Base-by-base conservation (phyloP, 2,113 vertebrate species). In the Fulica atra region DNA sequence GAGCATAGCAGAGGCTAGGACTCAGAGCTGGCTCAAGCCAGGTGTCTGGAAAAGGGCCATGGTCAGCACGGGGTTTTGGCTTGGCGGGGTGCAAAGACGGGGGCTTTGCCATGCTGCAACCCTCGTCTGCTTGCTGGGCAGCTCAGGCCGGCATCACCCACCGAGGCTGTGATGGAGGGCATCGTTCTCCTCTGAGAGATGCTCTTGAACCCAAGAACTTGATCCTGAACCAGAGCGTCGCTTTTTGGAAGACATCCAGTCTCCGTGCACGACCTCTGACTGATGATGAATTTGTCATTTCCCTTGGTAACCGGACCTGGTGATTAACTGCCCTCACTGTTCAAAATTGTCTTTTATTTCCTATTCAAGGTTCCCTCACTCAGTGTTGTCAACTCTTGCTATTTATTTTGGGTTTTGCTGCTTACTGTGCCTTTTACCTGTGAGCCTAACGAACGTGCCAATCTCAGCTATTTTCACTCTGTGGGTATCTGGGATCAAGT, bases 361-460 rank as follows among this genome's bases (percentile, higher is more conserved):
- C 69, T 48, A 68, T 88, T 88, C 82, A 95, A 95, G 81, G 77
- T 65, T 97, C 77, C 17, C 53, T 94, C 60, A 10, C 71, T 95
- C 76, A 11, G 63, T n/a, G 77, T 77, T 96, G 95, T 94, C 92
- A 96, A 68, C 60, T 24, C 82, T 85, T 59, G 35, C 88, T 92
- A 60, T 96, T 96, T 96, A 95, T 96, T 96, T 93, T 66, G 79
- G 56, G 64, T 31, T 92, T 71, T 80, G 85, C 82, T 93, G 93
- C 94, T 95, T 89, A 84, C 91, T 92, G 93, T 71, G 96, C 81
- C 94, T 95, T 97, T 93, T 96, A 95, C 96, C 96, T 97, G 94
- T 24, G 70, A 95, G 95, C 89, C 77, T 95, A 89, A 95, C 7
- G 6, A 95, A 93, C 91, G 60, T 87, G 94, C 94, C 95, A 95